A percentile compares a stretch with the other conserved stretches of the same genome.
Conservation (phyloP, 1,140 invertebrate species). For the Oncopodura yosiiana region DNA sequence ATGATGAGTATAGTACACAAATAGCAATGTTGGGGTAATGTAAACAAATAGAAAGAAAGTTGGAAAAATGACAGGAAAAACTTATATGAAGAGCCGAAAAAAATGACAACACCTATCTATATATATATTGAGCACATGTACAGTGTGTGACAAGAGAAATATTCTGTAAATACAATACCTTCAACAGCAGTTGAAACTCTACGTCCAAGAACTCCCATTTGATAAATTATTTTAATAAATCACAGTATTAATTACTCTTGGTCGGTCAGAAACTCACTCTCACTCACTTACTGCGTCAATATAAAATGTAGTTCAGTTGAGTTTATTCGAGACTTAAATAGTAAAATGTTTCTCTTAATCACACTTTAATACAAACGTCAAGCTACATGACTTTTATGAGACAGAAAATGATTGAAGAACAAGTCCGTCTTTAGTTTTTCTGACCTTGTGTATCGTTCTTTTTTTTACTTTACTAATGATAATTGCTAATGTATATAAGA, state of each 20-base stretch:
- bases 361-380: background rate
- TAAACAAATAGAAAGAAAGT: no score
- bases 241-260: background rate
- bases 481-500: no score
- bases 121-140: no score
- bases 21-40: no score
- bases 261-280: background rate
- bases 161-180: no score
- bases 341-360: background rate
- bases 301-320: background rate
- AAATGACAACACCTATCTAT: background rate
- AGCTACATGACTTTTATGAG: background rate
- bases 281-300: no score
- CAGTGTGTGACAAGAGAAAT: no score
- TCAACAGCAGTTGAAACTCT: conserved; percentile 21
- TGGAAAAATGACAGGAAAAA: background rate
- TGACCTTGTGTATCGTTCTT: no score
- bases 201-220: conserved; percentile 21
- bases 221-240: background rate
- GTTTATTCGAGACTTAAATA: background rate
- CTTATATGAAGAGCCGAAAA: background rate
- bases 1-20: no score
- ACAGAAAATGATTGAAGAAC: background rate
- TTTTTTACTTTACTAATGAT: no score
- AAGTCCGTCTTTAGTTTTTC: no score